Base-by-base conservation (phyloP, 2,888 invertebrate species). In the Sarcophaga caerulescens region DNA sequence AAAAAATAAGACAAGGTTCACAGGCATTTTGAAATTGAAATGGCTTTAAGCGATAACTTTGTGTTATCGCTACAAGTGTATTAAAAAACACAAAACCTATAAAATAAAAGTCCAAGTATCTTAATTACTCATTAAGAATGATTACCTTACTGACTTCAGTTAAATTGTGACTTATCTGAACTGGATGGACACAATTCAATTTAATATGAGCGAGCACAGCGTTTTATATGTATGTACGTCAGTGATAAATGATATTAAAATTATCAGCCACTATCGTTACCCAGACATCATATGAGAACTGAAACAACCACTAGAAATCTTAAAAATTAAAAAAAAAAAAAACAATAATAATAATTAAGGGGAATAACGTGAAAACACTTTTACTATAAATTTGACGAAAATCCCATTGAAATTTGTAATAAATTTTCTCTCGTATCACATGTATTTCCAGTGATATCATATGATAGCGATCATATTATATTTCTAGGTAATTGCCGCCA, bases 61-160 rank as follows among this genome's bases (percentile, higher is more conserved):
- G 35, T 52, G 52, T 52, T 52, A 52, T 52, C 52, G 52, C 52
- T 52, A 17, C 17, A 14, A 47, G 14, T 47, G 47, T 47, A 47
- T 47, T 14, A 14, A 52, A 52, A 47, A 47, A 12, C 47, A 52
- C n/a, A 52, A 52, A 52, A 52, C 14, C 52, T 52, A 52, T 14
- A 70, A 70, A 75, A 52, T 57, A 74, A 69, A 81, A 75, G 47
- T 35, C 70, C 69, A 68, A 83, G 44, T 80, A 77, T 74, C 81
- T 83, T 75, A 86, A 84, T 86, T 81, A 83, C 76, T 66, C 73
- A 81, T 70, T 81, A 65, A 35, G 70, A 52, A 47, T 70, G 83
- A 84, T 86, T 86, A 78, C 77, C 82, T 84, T 75, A 65, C 63
- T 60, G 59, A 70, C 69, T 75, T 68, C 52, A 68, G 47, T 70